These are phyloP conservation scores for Drosophila bifasciata DNA, from an alignment of 1,140 invertebrate species.

Conservation along the genomic window DNA sequence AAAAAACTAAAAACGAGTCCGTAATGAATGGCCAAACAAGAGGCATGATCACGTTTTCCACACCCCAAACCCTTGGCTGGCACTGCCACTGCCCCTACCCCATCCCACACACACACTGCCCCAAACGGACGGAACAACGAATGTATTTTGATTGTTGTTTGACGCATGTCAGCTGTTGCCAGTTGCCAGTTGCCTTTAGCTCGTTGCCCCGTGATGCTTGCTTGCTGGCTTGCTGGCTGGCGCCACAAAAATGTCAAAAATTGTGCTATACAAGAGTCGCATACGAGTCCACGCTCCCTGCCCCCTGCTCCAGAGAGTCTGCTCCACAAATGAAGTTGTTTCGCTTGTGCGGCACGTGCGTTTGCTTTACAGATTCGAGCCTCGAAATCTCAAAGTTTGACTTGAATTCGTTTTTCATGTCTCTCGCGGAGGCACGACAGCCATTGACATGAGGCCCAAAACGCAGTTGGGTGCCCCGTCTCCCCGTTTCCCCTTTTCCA, in stretches of 20 bases:
- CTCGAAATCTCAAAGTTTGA: slow-evolving; percentile 18
- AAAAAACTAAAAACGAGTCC: slow-evolving; percentile 64
- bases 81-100: slow-evolving; percentile 13
- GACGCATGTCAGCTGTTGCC: slow-evolving; percentile 72
- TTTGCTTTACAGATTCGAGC: slow-evolving; percentile 66
- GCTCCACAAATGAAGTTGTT: slow-evolving; percentile 76
- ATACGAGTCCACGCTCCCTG: neutral
- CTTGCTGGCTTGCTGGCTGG: slow-evolving; percentile 52
- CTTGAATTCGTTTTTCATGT: slow-evolving; percentile 54
- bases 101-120: neutral
- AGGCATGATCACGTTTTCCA: slow-evolving; percentile 71
- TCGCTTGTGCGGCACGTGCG: slow-evolving; percentile 80
- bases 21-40: slow-evolving; percentile 78
- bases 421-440: slow-evolving; percentile 42
- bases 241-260: slow-evolving; percentile 82
- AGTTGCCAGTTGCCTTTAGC: too few species aligned
- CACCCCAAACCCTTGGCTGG: slow-evolving; percentile 5
- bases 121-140: slow-evolving; percentile 32
- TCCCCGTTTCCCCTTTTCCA: neutral
- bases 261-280: slow-evolving; percentile 68
- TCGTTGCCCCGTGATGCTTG: slow-evolving; percentile 23
- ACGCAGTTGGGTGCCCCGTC: slow-evolving; percentile 54
- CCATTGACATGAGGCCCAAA: slow-evolving; percentile 52
- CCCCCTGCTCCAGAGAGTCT: neutral
- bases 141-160: slow-evolving; percentile 81